A percentile compares a stretch with the other conserved stretches of the same genome.
phyloP scores from a whole-genome alignment of 2,797 vertebrate species.

The Oreonectes daqikongensis region DNA sequence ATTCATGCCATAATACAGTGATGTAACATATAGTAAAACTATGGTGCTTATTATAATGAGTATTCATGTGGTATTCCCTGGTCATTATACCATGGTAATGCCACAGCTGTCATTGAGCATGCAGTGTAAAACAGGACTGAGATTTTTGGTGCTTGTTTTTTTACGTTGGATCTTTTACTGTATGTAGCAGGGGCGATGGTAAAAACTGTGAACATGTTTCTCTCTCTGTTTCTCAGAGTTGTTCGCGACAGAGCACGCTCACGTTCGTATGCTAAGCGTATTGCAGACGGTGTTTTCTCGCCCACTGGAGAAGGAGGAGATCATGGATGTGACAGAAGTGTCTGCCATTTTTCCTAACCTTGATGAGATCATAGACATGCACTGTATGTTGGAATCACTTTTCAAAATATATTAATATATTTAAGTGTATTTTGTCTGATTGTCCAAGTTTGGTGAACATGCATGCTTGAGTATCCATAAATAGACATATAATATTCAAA shows the following conservation, averaged over 20 bases:
- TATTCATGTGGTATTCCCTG: background rate
- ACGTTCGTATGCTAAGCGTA: conserved; percentile 89
- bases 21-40: background rate
- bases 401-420: background rate
- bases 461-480: background rate
- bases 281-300: conserved; percentile 87
- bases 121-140: background rate
- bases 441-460: background rate
- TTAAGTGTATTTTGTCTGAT: background rate
- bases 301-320: conserved; percentile 77
- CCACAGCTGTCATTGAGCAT: background rate
- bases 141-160: background rate
- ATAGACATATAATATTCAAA: background rate
- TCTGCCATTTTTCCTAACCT: conserved; percentile 86
- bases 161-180: background rate
- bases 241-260: conserved; percentile 89
- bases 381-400: conserved; percentile 77
- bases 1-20: no score
- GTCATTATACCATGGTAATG: background rate
- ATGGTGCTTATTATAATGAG: background rate
- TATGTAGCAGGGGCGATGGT: background rate
- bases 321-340: conserved; percentile 75
- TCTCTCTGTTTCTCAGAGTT: conserved; percentile 74
- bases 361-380: conserved; percentile 89
- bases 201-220: background rate